These are phyloP conservation scores for Nephrotoma guestfalica DNA, from an alignment of 2,888 invertebrate genomes.

Conservation along the genomic window DNA sequence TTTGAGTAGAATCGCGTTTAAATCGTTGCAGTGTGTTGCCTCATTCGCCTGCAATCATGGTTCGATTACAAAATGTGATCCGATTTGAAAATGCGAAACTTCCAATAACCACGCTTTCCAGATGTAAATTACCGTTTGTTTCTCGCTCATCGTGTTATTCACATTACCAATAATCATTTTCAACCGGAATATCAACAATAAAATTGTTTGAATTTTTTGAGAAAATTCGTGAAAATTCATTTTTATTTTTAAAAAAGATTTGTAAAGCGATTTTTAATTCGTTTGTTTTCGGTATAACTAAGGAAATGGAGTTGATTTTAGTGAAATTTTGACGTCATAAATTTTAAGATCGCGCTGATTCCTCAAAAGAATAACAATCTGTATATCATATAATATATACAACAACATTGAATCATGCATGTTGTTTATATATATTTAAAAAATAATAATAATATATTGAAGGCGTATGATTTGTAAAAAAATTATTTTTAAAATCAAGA, in stretches of 20 bases:
- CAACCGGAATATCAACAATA: too few relatives aligned
- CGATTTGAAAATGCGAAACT: too few relatives aligned
- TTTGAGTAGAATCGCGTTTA: too few relatives aligned
- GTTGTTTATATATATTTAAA: not conserved
- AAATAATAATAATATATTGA: not conserved
- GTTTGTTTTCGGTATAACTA: not conserved
- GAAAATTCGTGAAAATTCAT: too few relatives aligned
- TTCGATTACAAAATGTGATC: too few relatives aligned
- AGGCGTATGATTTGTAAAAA: not conserved
- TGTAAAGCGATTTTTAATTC: not conserved
- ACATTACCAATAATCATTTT: too few relatives aligned
- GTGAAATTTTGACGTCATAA: not conserved
- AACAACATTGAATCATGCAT: not conserved
- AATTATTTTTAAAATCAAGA: not conserved
- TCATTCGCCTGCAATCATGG: too few relatives aligned
- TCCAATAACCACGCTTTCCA: too few relatives aligned
- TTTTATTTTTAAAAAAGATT: not conserved
- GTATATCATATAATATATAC: not conserved
- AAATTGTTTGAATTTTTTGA: too few relatives aligned
- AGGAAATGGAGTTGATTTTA: not conserved
- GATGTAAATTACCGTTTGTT: too few relatives aligned
- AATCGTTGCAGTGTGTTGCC: too few relatives aligned
- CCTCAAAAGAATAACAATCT: not conserved
- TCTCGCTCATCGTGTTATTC: too few relatives aligned
- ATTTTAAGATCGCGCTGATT: not conserved